Evolutionary conservation across 2,888 invertebrate genomes (phyloP).

Genomic region (Orthonevra nobilis): DNA sequence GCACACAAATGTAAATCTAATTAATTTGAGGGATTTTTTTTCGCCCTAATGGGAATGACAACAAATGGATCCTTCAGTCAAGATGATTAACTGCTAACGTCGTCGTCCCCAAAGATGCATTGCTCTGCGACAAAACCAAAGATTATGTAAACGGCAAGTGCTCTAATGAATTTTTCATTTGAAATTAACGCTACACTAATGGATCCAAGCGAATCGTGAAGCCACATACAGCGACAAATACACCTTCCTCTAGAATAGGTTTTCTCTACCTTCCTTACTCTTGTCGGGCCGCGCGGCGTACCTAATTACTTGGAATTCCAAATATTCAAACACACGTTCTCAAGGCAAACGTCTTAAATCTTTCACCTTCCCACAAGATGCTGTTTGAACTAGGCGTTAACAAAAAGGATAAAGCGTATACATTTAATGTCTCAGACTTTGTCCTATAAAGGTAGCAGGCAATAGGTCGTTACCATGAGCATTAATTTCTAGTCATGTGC

Average conservation of each 20-base stretch:
- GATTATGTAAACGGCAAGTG: conserved; percentile 46
- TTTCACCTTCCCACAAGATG: not conserved
- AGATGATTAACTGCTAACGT: too few relatives aligned
- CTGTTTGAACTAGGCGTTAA: conserved; percentile 50
- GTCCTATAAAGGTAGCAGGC: conserved; percentile 22
- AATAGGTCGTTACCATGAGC: conserved; percentile 42
- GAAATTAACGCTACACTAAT: conserved; percentile 39
- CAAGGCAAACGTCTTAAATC: not conserved
- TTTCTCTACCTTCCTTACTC: too few relatives aligned
- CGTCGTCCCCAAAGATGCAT: not conserved
- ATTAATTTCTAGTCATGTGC: conserved; percentile 61
- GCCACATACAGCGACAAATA: too few relatives aligned
- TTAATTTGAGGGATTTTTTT: too few relatives aligned
- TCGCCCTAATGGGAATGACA: too few relatives aligned
- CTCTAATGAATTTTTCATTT: conserved; percentile 48
- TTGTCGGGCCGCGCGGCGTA: too few relatives aligned
- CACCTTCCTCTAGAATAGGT: not conserved
- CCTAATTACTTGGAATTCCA: conserved; percentile 21
- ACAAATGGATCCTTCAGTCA: too few relatives aligned
- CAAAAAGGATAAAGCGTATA: conserved; percentile 41
- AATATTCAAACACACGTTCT: conserved; percentile 19
- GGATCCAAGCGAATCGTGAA: conserved; percentile 17
- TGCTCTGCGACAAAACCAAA: not conserved
- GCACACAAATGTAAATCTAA: too few relatives aligned
- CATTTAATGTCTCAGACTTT: conserved; percentile 20